phyloP scores from a whole-genome alignment of 2,888 invertebrate genomes.

The Synanthedon formicaeformis region DNA sequence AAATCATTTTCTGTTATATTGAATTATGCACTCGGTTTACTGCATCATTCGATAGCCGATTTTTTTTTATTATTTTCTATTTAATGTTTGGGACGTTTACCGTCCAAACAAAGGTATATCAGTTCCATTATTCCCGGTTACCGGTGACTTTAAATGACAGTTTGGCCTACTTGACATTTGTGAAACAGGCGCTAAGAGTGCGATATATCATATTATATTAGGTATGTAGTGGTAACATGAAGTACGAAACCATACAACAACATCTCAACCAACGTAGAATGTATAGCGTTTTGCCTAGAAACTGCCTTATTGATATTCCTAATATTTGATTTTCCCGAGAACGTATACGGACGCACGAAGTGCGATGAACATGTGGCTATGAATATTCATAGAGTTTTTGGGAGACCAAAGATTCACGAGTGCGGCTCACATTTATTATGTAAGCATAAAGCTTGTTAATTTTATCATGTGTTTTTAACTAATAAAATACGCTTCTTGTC shows the following conservation, averaged over 20 bases:
- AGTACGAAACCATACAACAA: not conserved
- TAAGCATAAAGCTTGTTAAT: not conserved
- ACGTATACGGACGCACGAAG: not conserved
- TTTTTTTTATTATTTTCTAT: too few relatives aligned
- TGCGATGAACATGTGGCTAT: not conserved
- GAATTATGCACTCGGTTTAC: too few relatives aligned
- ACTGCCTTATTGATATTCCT: conserved; percentile 5
- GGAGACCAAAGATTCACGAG: too few relatives aligned
- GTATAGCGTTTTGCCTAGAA: conserved; percentile 7
- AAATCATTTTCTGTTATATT: too few relatives aligned
- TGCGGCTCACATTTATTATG: too few relatives aligned
- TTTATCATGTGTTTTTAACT: not conserved
- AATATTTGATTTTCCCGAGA: conserved; percentile 3
- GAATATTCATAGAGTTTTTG: not conserved
- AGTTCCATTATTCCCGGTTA: too few relatives aligned
- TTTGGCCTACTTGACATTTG: too few relatives aligned
- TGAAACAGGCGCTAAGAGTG: too few relatives aligned
- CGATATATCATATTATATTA: not conserved
- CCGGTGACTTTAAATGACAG: too few relatives aligned
- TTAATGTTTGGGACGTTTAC: too few relatives aligned
- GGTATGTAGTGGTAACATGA: not conserved
- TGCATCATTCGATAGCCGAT: too few relatives aligned
- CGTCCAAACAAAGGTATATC: too few relatives aligned
- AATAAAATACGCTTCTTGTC: not conserved
- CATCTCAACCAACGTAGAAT: conserved; percentile 2